phyloP scores from a whole-genome alignment of 2,888 invertebrate species.

The Argynnis bischoffii region DNA sequence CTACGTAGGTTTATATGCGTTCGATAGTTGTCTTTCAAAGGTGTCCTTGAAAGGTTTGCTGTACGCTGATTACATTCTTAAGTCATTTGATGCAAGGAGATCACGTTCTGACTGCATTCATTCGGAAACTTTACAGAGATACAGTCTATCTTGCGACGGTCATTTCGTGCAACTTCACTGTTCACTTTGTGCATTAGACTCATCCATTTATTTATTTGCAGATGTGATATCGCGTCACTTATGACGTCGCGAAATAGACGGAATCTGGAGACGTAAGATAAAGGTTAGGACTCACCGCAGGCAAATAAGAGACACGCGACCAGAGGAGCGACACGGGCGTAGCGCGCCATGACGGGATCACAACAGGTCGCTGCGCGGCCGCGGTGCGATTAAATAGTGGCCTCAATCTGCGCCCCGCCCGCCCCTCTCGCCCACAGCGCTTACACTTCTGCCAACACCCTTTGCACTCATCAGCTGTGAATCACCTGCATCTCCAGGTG shows the following conservation, averaged over 20 bases:
- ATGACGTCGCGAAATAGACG: slow-evolving; percentile 77
- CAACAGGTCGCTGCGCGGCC: slow-evolving; percentile 82
- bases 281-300: slow-evolving; percentile 82
- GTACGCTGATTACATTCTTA: slow-evolving; percentile 65
- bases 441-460: slow-evolving; percentile 75
- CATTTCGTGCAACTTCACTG: slow-evolving; percentile 69
- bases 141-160: slow-evolving; percentile 71
- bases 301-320: slow-evolving; percentile 81
- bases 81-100: slow-evolving; percentile 63
- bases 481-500: slow-evolving; percentile 56
- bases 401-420: slow-evolving; percentile 81
- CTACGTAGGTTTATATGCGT: slow-evolving; percentile 54
- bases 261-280: slow-evolving; percentile 73
- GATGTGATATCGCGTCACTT: slow-evolving; percentile 64
- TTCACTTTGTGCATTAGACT: slow-evolving; percentile 71
- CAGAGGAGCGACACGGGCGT: slow-evolving; percentile 82
- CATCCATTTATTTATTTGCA: slow-evolving; percentile 62
- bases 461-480: slow-evolving; percentile 75
- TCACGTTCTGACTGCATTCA: slow-evolving; percentile 63
- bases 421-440: slow-evolving; percentile 79
- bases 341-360: slow-evolving; percentile 83
- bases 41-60: slow-evolving; percentile 71
- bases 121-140: slow-evolving; percentile 61
- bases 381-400: slow-evolving; percentile 81
- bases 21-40: slow-evolving; percentile 55